A percentile compares a stretch with the other conserved stretches of the same genome.
Conservation (phyloP, 2,888 invertebrate species). For the Protodeltote pygarga region DNA sequence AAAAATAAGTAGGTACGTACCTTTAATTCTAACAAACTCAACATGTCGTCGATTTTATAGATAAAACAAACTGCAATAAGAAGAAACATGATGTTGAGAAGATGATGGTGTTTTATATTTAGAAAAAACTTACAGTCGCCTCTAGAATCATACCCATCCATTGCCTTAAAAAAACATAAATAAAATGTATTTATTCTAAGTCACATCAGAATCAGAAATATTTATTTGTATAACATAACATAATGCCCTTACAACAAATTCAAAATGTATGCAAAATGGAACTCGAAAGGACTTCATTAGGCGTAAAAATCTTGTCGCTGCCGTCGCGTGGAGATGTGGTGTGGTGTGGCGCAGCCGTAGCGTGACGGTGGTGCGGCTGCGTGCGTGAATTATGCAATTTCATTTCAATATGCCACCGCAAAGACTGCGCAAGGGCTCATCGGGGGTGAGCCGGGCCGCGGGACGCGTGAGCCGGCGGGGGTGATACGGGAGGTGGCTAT, state of each 20-base stretch:
- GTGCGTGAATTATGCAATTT: slow-evolving; percentile 82
- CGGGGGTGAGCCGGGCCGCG: not conserved
- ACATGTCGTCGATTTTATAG: too few species aligned
- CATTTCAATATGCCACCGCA: slow-evolving; percentile 78
- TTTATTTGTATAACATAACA: too few species aligned
- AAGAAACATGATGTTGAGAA: too few species aligned
- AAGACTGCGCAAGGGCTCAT: slow-evolving; percentile 54
- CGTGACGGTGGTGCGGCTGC: slow-evolving; percentile 36
- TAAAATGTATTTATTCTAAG: too few species aligned
- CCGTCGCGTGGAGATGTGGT: slow-evolving; percentile 49
- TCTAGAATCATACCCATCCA: too few species aligned
- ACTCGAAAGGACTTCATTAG: slow-evolving; percentile 70
- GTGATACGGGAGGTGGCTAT: slow-evolving; percentile 56
- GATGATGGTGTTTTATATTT: too few species aligned
- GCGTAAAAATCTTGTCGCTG: slow-evolving; percentile 62
- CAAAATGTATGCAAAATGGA: slow-evolving; percentile 28
- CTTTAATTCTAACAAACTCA: too few species aligned
- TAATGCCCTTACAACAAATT: slow-evolving; percentile 19
- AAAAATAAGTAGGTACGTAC: too few species aligned
- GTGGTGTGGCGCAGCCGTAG: slow-evolving; percentile 22
- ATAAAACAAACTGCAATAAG: too few species aligned
- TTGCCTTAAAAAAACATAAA: too few species aligned
- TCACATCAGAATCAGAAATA: too few species aligned
- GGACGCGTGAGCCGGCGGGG: slow-evolving; percentile 33
- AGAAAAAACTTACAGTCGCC: too few species aligned